Percentiles rank a stretch among this genome's conserved stretches.
phyloP scores from a whole-genome alignment of 2,888 invertebrate species.

The Penaeus monodon region DNA sequence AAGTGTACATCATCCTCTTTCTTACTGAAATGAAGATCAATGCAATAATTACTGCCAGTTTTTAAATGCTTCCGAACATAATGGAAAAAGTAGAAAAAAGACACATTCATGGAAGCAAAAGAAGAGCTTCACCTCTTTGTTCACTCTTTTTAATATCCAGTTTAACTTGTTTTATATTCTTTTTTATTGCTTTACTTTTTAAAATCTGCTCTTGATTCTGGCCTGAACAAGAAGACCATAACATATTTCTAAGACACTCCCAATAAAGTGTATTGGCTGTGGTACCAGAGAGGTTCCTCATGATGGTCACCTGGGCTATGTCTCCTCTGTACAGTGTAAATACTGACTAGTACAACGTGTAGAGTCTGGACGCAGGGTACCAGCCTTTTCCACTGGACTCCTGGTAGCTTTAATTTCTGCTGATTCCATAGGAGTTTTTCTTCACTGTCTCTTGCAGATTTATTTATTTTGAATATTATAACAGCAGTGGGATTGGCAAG shows the following conservation, averaged over 20 bases:
- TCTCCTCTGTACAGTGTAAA: slow-evolving; percentile 59
- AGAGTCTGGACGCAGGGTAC: slow-evolving; percentile 63
- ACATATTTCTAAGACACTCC: neutral
- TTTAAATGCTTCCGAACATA: slow-evolving; percentile 50
- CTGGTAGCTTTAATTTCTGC: slow-evolving; percentile 60
- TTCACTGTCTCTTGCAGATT: slow-evolving; percentile 42
- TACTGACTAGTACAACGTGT: slow-evolving; percentile 61
- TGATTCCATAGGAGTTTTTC: slow-evolving; percentile 56
- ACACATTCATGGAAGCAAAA: slow-evolving; percentile 20
- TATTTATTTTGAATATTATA: slow-evolving; percentile 52
- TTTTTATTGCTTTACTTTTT: too few species aligned
- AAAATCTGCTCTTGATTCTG: slow-evolving; percentile 17
- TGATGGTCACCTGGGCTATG: slow-evolving; percentile 52
- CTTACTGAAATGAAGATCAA: slow-evolving; percentile 37
- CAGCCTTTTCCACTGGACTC: slow-evolving; percentile 60
- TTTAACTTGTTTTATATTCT: too few species aligned
- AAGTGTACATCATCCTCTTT: slow-evolving; percentile 10
- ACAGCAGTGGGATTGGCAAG: slow-evolving; percentile 36
- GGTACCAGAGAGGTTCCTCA: slow-evolving; percentile 33
- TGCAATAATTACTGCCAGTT: slow-evolving; percentile 61
- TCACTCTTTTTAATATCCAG: neutral
- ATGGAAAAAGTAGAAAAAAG: neutral
- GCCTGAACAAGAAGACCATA: neutral
- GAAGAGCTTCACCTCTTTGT: slow-evolving; percentile 24
- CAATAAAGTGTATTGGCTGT: slow-evolving; percentile 34